Evolutionary conservation across 2,888 invertebrate genomes (phyloP).

Genomic region (Blastobasis adustella): DNA sequence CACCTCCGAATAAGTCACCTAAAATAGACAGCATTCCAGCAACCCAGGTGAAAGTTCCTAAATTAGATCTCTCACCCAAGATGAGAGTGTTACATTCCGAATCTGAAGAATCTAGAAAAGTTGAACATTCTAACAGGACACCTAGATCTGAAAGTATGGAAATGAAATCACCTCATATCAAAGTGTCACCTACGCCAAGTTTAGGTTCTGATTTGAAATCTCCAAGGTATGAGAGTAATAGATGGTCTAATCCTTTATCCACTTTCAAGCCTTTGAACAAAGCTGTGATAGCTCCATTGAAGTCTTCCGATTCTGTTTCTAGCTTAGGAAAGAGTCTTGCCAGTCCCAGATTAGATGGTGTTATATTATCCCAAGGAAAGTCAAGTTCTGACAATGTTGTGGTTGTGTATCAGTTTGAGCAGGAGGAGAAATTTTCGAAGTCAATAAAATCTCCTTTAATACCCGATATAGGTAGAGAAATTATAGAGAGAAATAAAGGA

Average conservation of each 20-base stretch:
- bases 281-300: slow-evolving; percentile 35
- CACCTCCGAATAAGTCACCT: slow-evolving; percentile 26
- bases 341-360: slow-evolving; percentile 60
- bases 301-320: slow-evolving; percentile 48
- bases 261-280: slow-evolving; percentile 52
- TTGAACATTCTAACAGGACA: slow-evolving; percentile 31
- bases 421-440: slow-evolving; percentile 40
- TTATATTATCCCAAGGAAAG: slow-evolving; percentile 64
- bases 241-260: slow-evolving; percentile 52
- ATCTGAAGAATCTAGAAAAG: slow-evolving; percentile 48
- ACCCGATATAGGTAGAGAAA: slow-evolving; percentile 55
- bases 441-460: slow-evolving; percentile 51
- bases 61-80: slow-evolving; percentile 44
- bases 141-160: slow-evolving; percentile 32
- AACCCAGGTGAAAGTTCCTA: slow-evolving; percentile 62
- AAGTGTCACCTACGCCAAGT: slow-evolving; percentile 50
- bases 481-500: slow-evolving; percentile 56
- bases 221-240: slow-evolving; percentile 46
- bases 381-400: slow-evolving; percentile 61
- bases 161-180: slow-evolving; percentile 42
- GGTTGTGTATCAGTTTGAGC: slow-evolving; percentile 64
- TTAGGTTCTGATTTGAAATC: slow-evolving; percentile 43
- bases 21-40: slow-evolving; percentile 35
- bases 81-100: slow-evolving; percentile 37
- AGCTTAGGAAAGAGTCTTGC: slow-evolving; percentile 44